Conservation (phyloP, 2,888 invertebrate genomes). For the Sceliomorpha sp. region DNA sequence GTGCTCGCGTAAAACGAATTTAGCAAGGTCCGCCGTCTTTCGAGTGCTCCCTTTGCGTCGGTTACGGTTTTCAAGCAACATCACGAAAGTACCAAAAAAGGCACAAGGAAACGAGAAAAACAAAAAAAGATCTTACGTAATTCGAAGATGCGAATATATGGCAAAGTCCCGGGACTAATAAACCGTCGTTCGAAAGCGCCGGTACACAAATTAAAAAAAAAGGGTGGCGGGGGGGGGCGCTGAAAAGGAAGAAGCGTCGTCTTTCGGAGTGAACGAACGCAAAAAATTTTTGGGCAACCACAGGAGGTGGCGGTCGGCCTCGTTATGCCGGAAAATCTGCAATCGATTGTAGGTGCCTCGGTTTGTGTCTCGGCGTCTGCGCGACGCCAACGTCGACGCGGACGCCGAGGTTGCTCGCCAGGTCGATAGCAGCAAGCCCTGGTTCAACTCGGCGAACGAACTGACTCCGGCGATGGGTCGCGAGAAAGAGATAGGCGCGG, state of each 20-base stretch:
- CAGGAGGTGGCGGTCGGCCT: slow-evolving; percentile 67
- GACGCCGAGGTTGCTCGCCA: slow-evolving; percentile 73
- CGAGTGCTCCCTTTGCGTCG: no score
- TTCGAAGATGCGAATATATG: no score
- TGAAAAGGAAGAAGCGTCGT: slow-evolving; percentile 1
- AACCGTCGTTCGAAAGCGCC: slow-evolving; percentile 10
- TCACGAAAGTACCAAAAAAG: no score
- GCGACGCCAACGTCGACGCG: slow-evolving; percentile 74
- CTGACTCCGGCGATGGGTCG: slow-evolving; percentile 70
- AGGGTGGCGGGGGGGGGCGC: not conserved
- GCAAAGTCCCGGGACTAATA: slow-evolving; percentile 20
- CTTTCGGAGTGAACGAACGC: slow-evolving; percentile 16
- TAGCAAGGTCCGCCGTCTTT: no score
- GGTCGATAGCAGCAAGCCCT: slow-evolving; percentile 78
- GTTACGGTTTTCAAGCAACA: not conserved
- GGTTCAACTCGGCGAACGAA: slow-evolving; percentile 75
- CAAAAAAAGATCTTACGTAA: no score
- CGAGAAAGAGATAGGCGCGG: slow-evolving; percentile 52
- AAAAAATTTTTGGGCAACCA: slow-evolving; percentile 56
- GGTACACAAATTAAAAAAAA: slow-evolving; percentile 21
- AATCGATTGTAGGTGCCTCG: slow-evolving; percentile 74
- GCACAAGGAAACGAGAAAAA: no score
- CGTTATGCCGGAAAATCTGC: slow-evolving; percentile 78
- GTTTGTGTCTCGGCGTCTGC: slow-evolving; percentile 73
- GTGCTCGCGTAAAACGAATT: no score